phyloP scores from a whole-genome alignment of 2,113 vertebrate species.

The Ictalurus furcatus region DNA sequence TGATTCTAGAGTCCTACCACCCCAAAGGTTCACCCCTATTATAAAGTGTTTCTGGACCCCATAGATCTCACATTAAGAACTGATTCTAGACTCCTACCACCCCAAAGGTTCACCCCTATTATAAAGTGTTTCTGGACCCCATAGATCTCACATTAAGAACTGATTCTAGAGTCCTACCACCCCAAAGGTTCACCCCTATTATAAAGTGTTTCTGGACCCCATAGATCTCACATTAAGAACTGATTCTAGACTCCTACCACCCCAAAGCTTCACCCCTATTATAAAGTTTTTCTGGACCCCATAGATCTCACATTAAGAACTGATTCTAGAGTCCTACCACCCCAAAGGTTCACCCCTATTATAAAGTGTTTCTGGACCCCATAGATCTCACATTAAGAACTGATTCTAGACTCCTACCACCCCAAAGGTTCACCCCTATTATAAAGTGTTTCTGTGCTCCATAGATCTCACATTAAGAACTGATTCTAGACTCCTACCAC shows the following conservation, averaged over 20 bases:
- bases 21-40: neutral
- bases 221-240: neutral
- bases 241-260: neutral
- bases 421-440: neutral
- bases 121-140: too few relatives aligned
- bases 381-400: neutral
- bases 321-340: neutral
- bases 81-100: neutral
- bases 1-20: neutral
- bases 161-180: too few relatives aligned
- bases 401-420: neutral
- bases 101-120: neutral
- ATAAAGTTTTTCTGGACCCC: neutral
- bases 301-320: neutral
- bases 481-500: neutral
- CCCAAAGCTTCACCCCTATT: neutral
- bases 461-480: neutral
- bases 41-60: neutral
- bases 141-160: too few relatives aligned
- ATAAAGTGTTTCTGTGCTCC: neutral
- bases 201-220: neutral
- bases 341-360: neutral
- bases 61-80: neutral
- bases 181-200: too few relatives aligned
- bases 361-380: neutral